Conservation (phyloP, 2,888 invertebrate genomes). For the Thyatira batis region DNA sequence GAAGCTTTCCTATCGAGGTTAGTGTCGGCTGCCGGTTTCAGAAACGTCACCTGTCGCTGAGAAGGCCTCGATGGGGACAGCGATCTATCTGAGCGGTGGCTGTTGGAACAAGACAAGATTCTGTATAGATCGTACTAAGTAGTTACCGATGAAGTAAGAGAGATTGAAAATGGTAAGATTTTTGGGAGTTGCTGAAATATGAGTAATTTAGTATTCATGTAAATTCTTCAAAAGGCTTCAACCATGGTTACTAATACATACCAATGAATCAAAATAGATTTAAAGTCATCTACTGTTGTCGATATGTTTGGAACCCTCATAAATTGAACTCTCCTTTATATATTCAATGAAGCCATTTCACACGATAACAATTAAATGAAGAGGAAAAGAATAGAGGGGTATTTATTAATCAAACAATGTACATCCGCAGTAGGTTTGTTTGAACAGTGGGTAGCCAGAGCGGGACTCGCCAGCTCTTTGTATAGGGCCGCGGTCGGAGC, state of each 20-base stretch:
- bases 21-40: constrained; percentile 74
- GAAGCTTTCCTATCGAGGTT: constrained; percentile 74
- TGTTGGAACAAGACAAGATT: constrained; percentile 23
- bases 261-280: no score
- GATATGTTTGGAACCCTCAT: background rate
- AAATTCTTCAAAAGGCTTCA: no score
- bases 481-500: background rate
- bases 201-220: no score
- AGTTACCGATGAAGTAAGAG: no score
- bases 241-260: no score
- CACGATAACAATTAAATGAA: background rate
- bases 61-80: constrained; percentile 43
- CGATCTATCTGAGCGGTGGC: constrained; percentile 57
- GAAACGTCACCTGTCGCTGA: constrained; percentile 68
- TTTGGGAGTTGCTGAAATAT: no score
- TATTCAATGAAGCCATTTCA: background rate
- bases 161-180: no score
- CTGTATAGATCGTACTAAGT: no score
- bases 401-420: background rate
- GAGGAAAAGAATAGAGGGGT: background rate
- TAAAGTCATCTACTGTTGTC: no score
- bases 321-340: no score
- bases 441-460: background rate
- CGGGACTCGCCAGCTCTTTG: background rate
- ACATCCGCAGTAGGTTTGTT: background rate